Evolutionary conservation across 37 sponge, comb jelly and placozoan genomes (phyloP).

Genomic region (Corticium candelabrum): DNA sequence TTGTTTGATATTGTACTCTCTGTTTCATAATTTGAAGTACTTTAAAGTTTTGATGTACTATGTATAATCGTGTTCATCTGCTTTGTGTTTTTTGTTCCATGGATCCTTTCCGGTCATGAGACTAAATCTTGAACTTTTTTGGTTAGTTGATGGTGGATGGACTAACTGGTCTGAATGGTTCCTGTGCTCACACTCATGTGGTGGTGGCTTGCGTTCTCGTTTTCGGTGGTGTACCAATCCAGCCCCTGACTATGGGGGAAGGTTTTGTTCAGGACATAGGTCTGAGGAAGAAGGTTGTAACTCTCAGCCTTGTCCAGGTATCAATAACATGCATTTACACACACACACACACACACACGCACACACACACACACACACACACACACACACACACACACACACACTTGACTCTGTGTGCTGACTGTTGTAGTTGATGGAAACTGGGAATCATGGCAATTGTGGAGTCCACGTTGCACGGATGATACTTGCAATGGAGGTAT

Average conservation of each 20-base stretch:
- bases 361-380: too few species aligned
- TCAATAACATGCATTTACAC: too few species aligned
- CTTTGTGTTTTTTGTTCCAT: too few species aligned
- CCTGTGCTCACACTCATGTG: background rate
- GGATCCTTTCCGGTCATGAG: too few species aligned
- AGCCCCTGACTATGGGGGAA: slow-evolving; percentile 2
- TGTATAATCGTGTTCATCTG: too few species aligned
- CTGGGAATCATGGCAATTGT: background rate
- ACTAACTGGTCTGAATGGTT: slow-evolving; percentile 8
- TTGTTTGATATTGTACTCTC: too few species aligned
- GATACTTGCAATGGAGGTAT: too few species aligned
- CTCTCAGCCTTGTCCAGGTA: background rate
- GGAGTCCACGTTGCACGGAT: background rate
- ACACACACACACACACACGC: too few species aligned
- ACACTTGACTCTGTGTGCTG: too few species aligned
- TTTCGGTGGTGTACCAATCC: background rate
- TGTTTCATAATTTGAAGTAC: too few species aligned
- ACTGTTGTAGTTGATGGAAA: background rate
- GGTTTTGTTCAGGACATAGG: background rate
- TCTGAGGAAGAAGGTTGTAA: background rate
- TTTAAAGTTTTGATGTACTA: too few species aligned
- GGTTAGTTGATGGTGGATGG: slow-evolving; percentile 18
- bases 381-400: too few species aligned
- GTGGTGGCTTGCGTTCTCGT: slow-evolving; percentile 10
- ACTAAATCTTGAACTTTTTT: background rate